Conservation (phyloP, 2,797 vertebrate genomes). For the Austrolebias charrua region DNA sequence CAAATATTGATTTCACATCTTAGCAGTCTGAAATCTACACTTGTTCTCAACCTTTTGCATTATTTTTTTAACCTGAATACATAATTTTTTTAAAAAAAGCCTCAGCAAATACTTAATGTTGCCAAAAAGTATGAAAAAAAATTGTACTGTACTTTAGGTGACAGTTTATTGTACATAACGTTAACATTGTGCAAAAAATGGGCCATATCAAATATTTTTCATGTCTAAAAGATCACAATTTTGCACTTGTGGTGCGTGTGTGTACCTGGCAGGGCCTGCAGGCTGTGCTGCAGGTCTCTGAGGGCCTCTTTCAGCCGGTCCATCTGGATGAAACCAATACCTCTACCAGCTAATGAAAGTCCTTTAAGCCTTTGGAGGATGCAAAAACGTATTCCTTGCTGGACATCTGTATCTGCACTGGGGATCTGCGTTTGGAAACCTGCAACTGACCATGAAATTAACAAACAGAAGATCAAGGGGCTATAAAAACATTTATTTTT, state of each 20-base stretch:
- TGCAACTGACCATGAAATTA: constrained; percentile 42
- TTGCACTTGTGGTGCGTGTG: constrained; percentile 8
- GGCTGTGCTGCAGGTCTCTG: constrained; percentile 86
- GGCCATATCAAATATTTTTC: background rate
- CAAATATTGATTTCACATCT: too few species aligned
- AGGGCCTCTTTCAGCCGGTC: constrained; percentile 82
- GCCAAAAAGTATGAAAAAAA: too few species aligned
- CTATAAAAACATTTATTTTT: background rate
- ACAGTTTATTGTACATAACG: too few species aligned
- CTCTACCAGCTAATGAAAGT: constrained; percentile 84
- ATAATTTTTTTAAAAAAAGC: background rate
- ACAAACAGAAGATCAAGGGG: background rate
- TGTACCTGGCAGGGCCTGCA: constrained; percentile 85
- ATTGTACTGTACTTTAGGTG: too few species aligned
- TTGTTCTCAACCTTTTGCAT: background rate
- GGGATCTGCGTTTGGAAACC: constrained; percentile 49
- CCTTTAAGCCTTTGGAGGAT: constrained; percentile 81
- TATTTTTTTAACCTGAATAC: background rate
- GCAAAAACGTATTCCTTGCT: constrained; percentile 52
- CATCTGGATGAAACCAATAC: constrained; percentile 80
- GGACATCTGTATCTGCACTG: constrained; percentile 33
- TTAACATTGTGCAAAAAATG: background rate
- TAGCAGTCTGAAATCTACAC: background rate
- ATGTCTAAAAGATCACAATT: background rate
- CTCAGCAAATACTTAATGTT: background rate